Base-by-base conservation (phyloP, 2,113 vertebrate genomes). In the Psephotus haematonotus region DNA sequence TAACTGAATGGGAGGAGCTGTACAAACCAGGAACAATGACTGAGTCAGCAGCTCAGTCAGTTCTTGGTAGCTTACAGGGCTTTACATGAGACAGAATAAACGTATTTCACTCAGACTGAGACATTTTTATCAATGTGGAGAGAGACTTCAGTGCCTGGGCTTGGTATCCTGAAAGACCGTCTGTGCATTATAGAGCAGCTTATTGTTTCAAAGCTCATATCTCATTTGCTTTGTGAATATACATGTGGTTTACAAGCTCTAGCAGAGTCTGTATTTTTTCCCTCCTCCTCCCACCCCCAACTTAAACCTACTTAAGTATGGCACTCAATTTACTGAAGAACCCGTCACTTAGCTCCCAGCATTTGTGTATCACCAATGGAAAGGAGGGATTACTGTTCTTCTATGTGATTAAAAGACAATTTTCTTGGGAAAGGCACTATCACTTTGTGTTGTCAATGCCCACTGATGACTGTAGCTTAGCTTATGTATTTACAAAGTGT, bases 1-100 rank as follows among this genome's bases (percentile, higher is more conserved):
- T 92, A 93, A 97, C 72, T 93, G 86, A 91, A 95, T 47, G 65
- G 90, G 91, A 96, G 92, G 90, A 94, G 84, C 55, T 94, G 94
- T 76, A 79, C 93, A 92, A 93, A 75, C 17, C 39, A 97, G 93
- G 70, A 96, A 92, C 90, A 91, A 97, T 80, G 82, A 76, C 82
- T 69, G 88, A 96, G 67, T 96, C 91, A 97, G 95, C 88, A 95
- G 90, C 52, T 92, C 81, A 79, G 78, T 25, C 94, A 81, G 86
- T 81, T 92, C 94, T 93, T 91, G 59, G 91, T 89, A 93, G 91
- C 82, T 96, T 81, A 81, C 71, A 96, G 37, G 75, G 76, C 46
- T 92, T 93, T 76, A 71, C 70, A 55, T 18, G 65, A 92, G 52
- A 74, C 72, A 84, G 78, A 94, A 90, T 41, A 88, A 92, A 82